These are phyloP conservation scores for Microctonus aethiopoides DNA, from an alignment of 2,888 invertebrate species.

Conservation along the genomic window DNA sequence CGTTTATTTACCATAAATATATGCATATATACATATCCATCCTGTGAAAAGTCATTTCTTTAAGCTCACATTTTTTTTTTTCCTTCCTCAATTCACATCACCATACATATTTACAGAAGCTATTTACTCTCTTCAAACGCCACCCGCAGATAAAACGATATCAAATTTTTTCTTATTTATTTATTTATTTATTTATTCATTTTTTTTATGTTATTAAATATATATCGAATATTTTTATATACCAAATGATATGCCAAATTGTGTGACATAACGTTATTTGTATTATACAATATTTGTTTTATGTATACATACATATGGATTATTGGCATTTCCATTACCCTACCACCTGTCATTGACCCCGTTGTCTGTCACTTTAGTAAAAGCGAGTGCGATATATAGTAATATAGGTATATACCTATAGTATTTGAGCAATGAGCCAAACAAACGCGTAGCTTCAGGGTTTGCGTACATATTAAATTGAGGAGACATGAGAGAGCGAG, in stretches of 20 bases:
- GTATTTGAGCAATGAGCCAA: slow-evolving; percentile 26
- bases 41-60: not conserved
- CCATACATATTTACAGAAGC: not conserved
- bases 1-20: slow-evolving; percentile 15
- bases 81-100: not conserved
- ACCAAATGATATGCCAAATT: too few relatives aligned
- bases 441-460: slow-evolving; percentile 26
- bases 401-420: not conserved
- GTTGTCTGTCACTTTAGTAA: slow-evolving; percentile 14
- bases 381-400: not conserved
- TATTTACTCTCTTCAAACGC: not conserved
- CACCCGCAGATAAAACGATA: not conserved
- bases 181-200: not conserved
- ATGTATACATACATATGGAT: slow-evolving; percentile 27
- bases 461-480: slow-evolving; percentile 23
- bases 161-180: not conserved
- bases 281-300: too few relatives aligned
- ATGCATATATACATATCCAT: not conserved
- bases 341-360: slow-evolving; percentile 33
- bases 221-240: too few relatives aligned
- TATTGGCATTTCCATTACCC: slow-evolving; percentile 33
- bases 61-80: not conserved
- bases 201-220: too few relatives aligned
- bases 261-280: too few relatives aligned
- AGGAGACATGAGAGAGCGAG: slow-evolving; percentile 17